Conservation (phyloP, 2,113 vertebrate species). For the Monopterus albus region DNA sequence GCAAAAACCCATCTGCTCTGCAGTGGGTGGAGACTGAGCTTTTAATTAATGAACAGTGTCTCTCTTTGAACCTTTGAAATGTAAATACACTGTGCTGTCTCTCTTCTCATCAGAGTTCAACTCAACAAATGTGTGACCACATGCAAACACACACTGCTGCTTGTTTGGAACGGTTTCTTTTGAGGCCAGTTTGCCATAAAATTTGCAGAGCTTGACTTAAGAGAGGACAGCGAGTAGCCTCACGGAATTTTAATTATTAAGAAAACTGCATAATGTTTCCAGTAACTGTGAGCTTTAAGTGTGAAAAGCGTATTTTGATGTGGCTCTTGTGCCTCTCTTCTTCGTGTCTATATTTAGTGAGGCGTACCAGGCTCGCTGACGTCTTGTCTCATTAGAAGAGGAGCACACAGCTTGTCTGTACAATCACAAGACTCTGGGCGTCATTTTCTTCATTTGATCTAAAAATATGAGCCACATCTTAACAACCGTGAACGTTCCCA, state of each 20-base stretch:
- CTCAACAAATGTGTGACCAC: conserved; percentile 43
- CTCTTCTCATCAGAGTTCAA: conserved; percentile 45
- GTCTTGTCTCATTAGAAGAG: conserved; percentile 69
- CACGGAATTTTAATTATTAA: conserved; percentile 26
- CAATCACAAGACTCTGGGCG: conserved; percentile 56
- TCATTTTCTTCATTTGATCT: conserved; percentile 72
- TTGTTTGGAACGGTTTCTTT: conserved; percentile 19
- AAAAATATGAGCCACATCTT: conserved; percentile 68
- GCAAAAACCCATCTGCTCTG: conserved; percentile 34
- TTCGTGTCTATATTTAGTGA: conserved; percentile 72
- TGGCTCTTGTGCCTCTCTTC: conserved; percentile 45
- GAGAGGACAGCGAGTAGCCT: conserved; percentile 29
- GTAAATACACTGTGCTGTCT: conserved; percentile 63
- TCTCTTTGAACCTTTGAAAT: conserved; percentile 72
- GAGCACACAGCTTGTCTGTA: conserved; percentile 45
- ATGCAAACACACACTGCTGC: conserved; percentile 15
- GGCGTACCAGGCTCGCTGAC: conserved; percentile 56
- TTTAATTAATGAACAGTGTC: conserved; percentile 70
- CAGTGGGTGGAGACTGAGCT: conserved; percentile 55
- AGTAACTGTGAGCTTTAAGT: conserved; percentile 49
- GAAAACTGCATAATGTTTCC: conserved; percentile 17
- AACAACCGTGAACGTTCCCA: conserved; percentile 45
- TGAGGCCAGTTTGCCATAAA: conserved; percentile 22
- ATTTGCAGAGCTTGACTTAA: conserved; percentile 29
- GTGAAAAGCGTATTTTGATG: conserved; percentile 50